Evolutionary conservation across 2,113 vertebrate species (phyloP), one percentile per base, ranked within the genome.

Genomic region (Istiophorus platypterus): DNA sequence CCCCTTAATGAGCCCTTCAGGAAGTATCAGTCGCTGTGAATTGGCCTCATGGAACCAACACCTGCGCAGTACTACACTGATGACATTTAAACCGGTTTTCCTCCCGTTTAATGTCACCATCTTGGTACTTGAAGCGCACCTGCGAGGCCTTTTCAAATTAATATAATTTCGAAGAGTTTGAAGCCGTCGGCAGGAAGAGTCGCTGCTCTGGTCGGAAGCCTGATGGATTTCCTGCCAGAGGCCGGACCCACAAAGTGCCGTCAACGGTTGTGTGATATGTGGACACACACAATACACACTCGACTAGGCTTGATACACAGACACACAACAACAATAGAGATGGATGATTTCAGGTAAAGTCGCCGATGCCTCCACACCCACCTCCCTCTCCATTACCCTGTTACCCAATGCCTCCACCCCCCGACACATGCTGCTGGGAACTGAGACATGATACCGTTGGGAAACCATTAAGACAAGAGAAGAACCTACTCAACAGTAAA

Each of bases 381-480:
- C 69, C 59, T 49, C 57, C 70, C 71, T 41, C 72, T 72, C 80
- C 57, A 77, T 82, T 79, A 90, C 66, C 75, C 65, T 86, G 90
- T 88, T 68, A 87, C 70, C 76, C 39, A 76, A 91, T 85, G 82
- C 74, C 76, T 58, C 49, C 57, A 29, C 56, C 85, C 64, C 34
- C 76, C n/a, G n/a, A 64, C 52, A 81, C 34, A 57, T 72, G 42
- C n/a, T 49, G 66, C 81, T 72, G 45, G 49, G 72, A 81, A 82
- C 17, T 61, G 89, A 88, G 81, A 92, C 82, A 67, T 78, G 87
- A 91, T 85, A 87, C 85, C 62, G 80, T 85, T 92, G 92, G 89
- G 88, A 92, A 90, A 76, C 41, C 66, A 80, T 62, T 64, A 59
- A 49, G 18, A 26, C 29, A 52, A 56, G 20, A 24, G 64, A 51